These are phyloP conservation scores for Anniella stebbinsi DNA, from an alignment of 2,797 vertebrate species.

Conservation along the genomic window DNA sequence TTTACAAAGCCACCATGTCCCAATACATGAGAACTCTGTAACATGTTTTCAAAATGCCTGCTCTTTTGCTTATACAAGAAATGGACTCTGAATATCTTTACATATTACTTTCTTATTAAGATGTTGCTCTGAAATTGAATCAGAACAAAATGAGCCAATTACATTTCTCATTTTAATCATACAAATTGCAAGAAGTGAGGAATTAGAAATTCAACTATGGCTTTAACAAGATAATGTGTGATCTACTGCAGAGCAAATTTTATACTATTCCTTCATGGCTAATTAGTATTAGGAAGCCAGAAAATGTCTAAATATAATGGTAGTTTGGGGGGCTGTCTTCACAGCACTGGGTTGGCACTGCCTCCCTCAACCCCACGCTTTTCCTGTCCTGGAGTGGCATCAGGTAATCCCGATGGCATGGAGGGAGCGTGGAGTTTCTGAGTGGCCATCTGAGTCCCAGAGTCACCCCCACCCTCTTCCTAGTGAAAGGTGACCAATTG, in stretches of 20 bases:
- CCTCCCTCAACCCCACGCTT: too few species aligned
- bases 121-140: neutral
- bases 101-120: neutral
- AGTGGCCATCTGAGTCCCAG: too few species aligned
- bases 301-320: neutral
- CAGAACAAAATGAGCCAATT: neutral
- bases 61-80: neutral
- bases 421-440: too few species aligned
- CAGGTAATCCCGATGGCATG: too few species aligned
- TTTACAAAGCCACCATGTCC: neutral
- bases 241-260: neutral
- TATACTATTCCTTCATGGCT: neutral
- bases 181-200: neutral
- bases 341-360: too few species aligned
- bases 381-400: too few species aligned
- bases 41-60: neutral
- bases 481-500: too few species aligned
- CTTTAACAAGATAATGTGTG: neutral
- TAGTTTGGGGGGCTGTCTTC: too few species aligned
- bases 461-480: too few species aligned
- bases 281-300: neutral
- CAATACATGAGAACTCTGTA: fast-evolving
- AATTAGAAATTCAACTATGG: neutral
- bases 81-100: neutral
- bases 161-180: neutral